phyloP scores from a whole-genome alignment of 1,140 invertebrate genomes.

The Helicorthomorpha holstii region DNA sequence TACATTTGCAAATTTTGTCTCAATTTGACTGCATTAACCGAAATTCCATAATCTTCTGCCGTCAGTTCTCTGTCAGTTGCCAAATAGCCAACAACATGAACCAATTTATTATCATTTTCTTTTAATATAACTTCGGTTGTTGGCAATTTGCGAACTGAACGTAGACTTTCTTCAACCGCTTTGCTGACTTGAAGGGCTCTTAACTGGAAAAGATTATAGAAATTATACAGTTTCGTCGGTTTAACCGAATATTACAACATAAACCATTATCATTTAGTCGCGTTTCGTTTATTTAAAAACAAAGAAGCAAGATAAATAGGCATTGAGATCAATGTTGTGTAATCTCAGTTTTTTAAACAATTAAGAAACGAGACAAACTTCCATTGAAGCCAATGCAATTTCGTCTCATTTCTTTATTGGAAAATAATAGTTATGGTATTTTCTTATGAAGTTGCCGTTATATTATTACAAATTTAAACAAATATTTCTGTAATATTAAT shows the following conservation, averaged over 20 bases:
- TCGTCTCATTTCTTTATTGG: constrained; percentile 11
- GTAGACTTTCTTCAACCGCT: constrained; percentile 49
- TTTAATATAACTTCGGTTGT: constrained; percentile 32
- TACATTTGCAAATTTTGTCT: constrained; percentile 71
- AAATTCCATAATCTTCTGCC: constrained; percentile 59
- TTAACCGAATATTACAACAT: too few species aligned
- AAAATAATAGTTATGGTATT: neutral
- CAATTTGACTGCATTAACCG: constrained; percentile 51
- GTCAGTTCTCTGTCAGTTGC: constrained; percentile 52
- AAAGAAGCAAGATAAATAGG: neutral
- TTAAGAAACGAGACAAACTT: too few species aligned
- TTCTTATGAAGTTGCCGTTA: neutral
- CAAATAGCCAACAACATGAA: constrained; percentile 47
- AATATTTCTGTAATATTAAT: neutral
- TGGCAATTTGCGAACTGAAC: constrained; percentile 36
- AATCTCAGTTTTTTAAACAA: too few species aligned
- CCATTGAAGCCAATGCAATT: too few species aligned
- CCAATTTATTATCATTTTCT: constrained; percentile 50
- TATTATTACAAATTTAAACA: neutral
- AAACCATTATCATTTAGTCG: too few species aligned
- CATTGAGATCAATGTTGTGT: too few species aligned
- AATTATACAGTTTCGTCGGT: neutral
- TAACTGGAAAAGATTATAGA: constrained; percentile 39
- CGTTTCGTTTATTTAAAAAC: neutral
- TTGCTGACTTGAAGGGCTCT: constrained; percentile 47